These are phyloP conservation scores for Styela plicata DNA, from an alignment of 23 tunicate genomes.

Conservation along the genomic window DNA sequence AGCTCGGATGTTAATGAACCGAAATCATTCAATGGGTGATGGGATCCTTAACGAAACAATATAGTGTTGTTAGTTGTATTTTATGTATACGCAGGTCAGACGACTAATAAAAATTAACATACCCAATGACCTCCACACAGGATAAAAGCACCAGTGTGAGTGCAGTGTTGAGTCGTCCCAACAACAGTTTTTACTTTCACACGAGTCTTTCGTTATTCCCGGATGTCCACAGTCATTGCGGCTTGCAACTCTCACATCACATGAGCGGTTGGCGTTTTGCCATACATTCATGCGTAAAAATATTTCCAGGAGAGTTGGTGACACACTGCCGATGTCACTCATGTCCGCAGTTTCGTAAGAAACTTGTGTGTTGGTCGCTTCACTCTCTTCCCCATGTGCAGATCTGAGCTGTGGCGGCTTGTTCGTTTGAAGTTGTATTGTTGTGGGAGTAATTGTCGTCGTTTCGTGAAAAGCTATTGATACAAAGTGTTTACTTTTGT, in stretches of 20 bases:
- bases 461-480: neutral
- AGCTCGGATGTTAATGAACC: neutral
- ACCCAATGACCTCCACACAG: slow-evolving; percentile 12
- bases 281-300: slow-evolving; percentile 5
- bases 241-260: neutral
- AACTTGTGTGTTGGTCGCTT: neutral
- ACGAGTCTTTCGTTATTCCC: slow-evolving; percentile 35
- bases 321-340: neutral
- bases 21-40: neutral
- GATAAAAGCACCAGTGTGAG: slow-evolving; percentile 43
- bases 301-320: neutral
- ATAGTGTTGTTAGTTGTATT: too few relatives aligned
- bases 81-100: too few relatives aligned
- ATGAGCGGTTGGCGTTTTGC: slow-evolving; percentile 13
- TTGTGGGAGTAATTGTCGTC: neutral
- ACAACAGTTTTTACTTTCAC: slow-evolving; percentile 40
- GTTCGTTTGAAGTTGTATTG: neutral
- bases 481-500: too few relatives aligned
- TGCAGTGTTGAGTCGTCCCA: slow-evolving; percentile 35
- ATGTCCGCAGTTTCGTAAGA: neutral
- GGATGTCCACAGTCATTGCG: slow-evolving; percentile 51
- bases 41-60: too few relatives aligned
- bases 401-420: neutral
- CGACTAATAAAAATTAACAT: neutral
- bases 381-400: neutral